Evolutionary conservation across 1,140 invertebrate genomes (phyloP), one percentile per base, ranked within the genome.

Genomic region (Acromyrmex heyeri): DNA sequence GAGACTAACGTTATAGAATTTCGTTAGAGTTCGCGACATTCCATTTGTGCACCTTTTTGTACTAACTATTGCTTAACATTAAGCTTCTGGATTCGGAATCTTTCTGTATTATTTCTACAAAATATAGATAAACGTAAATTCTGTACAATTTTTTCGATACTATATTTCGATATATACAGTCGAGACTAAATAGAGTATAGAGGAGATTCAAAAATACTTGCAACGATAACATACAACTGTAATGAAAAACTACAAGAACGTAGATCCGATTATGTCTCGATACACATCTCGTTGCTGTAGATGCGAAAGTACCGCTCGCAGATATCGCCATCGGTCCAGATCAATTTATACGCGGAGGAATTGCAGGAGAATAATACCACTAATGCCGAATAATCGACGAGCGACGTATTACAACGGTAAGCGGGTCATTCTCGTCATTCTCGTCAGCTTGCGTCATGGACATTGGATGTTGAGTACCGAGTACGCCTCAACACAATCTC

Each of bases 361-460:
- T 21, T 50, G 44, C 27, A 27, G 65, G 21, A 10, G 21, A 18
- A 21, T 78, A 78, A 65, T 65, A 21, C 44, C 61, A 50, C 61
- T 78, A 78, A 78, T 65, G 24, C 59, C 24, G 61, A 78, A 65
- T 78, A 65, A 78, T 65, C 76, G 61, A 78, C 61, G 59, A 65
- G 44, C 38, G 30, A 30, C 30, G 38, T 48, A 57, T 78, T 78
- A 48, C 44, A 18, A 34, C 34, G 38, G 50, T 78, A 65, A 78
- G 61, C 59, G 24, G 76, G 24, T 78, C 57, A 24, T 14, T 64
- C 76, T 65, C 76, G 24, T 78, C 57, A 24, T 7, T 64, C 76
- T 65, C 61, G 59, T 18, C 5, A 64, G 38, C 34, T 65, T 24
- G 55, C 34, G 55, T 62, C 73, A 38, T 27, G 38, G 59, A 62